A percentile compares a stretch with the other conserved stretches of the same genome.
Conservation (phyloP, 1,140 invertebrate genomes). For the Druon quercuslanigerum region DNA sequence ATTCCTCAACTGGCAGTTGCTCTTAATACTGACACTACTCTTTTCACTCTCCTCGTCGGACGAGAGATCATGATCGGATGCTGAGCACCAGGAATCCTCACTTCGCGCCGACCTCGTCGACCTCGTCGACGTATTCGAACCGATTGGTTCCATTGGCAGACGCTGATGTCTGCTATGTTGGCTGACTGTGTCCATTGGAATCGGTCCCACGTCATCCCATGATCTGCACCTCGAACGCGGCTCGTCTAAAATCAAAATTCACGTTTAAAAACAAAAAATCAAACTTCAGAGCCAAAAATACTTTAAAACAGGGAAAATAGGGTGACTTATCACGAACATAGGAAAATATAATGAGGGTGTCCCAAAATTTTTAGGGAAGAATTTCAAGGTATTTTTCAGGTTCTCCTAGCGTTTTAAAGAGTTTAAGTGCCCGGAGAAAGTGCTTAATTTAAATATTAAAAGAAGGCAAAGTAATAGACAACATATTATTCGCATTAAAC, state of each 20-base stretch:
- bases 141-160: slow-evolving; percentile 66
- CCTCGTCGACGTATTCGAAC: slow-evolving; percentile 72
- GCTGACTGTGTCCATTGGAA: slow-evolving; percentile 70
- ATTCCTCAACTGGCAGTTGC: slow-evolving; percentile 81
- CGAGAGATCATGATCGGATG: slow-evolving; percentile 79
- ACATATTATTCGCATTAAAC: too few relatives aligned
- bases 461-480: too few relatives aligned
- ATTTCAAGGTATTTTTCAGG: too few relatives aligned
- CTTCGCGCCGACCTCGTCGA: slow-evolving; percentile 75
- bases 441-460: too few relatives aligned
- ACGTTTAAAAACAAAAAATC: slow-evolving; percentile 41
- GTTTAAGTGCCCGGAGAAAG: too few relatives aligned
- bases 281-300: too few relatives aligned
- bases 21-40: slow-evolving; percentile 78
- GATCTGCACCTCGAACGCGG: slow-evolving; percentile 77
- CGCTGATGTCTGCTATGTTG: slow-evolving; percentile 63
- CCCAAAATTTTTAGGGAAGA: too few relatives aligned
- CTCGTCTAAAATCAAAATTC: slow-evolving; percentile 74
- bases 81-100: slow-evolving; percentile 79
- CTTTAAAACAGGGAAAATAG: too few relatives aligned
- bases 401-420: too few relatives aligned
- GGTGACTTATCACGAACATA: too few relatives aligned
- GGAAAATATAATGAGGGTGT: too few relatives aligned
- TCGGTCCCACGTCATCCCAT: slow-evolving; percentile 77
- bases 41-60: slow-evolving; percentile 80